These are phyloP conservation scores for Gasterosteus nipponicus DNA, from an alignment of 2,113 vertebrate species.

Conservation along the genomic window DNA sequence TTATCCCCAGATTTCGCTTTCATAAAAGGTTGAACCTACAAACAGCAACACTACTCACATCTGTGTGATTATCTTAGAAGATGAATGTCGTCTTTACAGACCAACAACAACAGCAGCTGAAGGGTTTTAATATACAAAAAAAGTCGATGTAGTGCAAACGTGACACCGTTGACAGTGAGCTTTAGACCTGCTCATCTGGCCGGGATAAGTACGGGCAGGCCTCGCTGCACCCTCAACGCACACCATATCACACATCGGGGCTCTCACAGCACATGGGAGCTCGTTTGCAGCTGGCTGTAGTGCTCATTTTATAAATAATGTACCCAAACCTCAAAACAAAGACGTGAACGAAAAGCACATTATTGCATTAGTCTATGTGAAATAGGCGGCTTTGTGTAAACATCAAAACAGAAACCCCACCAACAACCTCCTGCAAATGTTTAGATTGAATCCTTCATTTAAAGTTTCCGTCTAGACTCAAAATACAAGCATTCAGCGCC, in stretches of 20 bases:
- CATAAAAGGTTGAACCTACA: slow-evolving; percentile 1
- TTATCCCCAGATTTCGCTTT: background rate
- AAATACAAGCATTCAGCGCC: background rate
- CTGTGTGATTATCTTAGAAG: background rate
- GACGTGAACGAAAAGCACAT: background rate
- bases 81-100: background rate
- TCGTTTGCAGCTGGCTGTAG: slow-evolving; percentile 82
- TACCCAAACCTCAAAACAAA: slow-evolving; percentile 76
- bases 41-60: background rate
- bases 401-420: background rate
- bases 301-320: slow-evolving; percentile 93
- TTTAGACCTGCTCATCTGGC: slow-evolving; percentile 21
- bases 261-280: slow-evolving; percentile 56
- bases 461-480: background rate
- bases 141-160: background rate
- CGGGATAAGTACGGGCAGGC: slow-evolving; percentile 20
- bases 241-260: slow-evolving; percentile 19
- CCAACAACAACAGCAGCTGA: background rate
- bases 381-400: background rate
- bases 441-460: background rate
- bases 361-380: background rate
- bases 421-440: background rate
- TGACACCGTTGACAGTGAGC: background rate
- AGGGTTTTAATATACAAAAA: background rate
- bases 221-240: slow-evolving; percentile 16